A percentile compares a stretch with the other conserved stretches of the same genome.
Conservation (phyloP, 2,113 vertebrate species). For the Herpetotheres cachinnans region DNA sequence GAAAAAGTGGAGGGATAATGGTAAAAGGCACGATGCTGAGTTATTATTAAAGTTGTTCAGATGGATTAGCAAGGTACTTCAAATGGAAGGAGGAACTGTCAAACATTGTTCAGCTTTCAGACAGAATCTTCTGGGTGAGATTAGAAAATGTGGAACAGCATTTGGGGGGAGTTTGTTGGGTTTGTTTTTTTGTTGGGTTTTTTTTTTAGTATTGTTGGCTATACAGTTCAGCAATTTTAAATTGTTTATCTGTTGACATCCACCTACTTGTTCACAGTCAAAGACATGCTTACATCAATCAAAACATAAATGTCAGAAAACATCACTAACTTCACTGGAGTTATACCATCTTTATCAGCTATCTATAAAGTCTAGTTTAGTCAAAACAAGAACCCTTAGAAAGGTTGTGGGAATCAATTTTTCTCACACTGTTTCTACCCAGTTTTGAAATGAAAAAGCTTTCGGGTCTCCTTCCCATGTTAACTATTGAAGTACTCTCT, state of each 20-base stretch:
- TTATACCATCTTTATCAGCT: not conserved
- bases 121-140: not conserved
- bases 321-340: not conserved
- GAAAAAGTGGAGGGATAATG: constrained; percentile 7
- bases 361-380: not conserved
- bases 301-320: not conserved
- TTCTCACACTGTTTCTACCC: not conserved
- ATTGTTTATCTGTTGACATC: not conserved
- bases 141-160: not conserved
- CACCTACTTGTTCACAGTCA: not conserved
- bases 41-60: not conserved
- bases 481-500: not conserved
- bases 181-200: not conserved
- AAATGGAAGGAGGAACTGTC: not conserved
- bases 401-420: not conserved
- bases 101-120: not conserved
- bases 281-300: not conserved
- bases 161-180: accelerated
- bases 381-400: not conserved
- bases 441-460: not conserved
- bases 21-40: not conserved
- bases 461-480: not conserved
- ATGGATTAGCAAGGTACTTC: not conserved
- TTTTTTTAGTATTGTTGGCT: accelerated
- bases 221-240: not conserved